phyloP scores from a whole-genome alignment of 2,888 invertebrate species.

The Doris montereyensis region DNA sequence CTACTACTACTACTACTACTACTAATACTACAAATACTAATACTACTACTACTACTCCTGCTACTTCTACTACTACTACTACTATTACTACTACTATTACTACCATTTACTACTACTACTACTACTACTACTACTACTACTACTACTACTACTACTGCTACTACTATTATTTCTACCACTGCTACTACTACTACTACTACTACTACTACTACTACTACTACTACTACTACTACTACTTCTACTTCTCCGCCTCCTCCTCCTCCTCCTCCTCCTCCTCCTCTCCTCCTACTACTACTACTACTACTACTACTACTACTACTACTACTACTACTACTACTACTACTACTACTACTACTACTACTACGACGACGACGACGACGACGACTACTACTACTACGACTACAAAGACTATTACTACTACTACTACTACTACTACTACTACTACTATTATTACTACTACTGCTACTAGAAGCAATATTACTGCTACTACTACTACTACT shows the following conservation, averaged over 20 bases:
- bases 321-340: slow-evolving; percentile 20
- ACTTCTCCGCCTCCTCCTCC: not conserved
- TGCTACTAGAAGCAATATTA: too few relatives aligned
- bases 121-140: not conserved
- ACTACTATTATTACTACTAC: not conserved
- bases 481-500: not conserved
- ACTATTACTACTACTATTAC: too few relatives aligned
- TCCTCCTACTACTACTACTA: slow-evolving; percentile 12
- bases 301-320: slow-evolving; percentile 20
- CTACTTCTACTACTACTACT: too few relatives aligned
- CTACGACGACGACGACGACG: too few relatives aligned
- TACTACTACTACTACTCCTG: too few relatives aligned
- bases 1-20: too few relatives aligned
- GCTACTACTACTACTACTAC: not conserved
- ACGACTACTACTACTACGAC: too few relatives aligned
- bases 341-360: slow-evolving; percentile 20
- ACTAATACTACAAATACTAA: too few relatives aligned
- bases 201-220: not conserved
- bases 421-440: not conserved
- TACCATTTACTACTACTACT: too few relatives aligned
- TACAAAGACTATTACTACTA: too few relatives aligned
- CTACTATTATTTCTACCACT: not conserved
- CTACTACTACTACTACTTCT: not conserved
- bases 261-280: not conserved
- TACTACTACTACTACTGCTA: not conserved